Conservation (phyloP, 2,888 invertebrate genomes). For the Baccha elongata region DNA sequence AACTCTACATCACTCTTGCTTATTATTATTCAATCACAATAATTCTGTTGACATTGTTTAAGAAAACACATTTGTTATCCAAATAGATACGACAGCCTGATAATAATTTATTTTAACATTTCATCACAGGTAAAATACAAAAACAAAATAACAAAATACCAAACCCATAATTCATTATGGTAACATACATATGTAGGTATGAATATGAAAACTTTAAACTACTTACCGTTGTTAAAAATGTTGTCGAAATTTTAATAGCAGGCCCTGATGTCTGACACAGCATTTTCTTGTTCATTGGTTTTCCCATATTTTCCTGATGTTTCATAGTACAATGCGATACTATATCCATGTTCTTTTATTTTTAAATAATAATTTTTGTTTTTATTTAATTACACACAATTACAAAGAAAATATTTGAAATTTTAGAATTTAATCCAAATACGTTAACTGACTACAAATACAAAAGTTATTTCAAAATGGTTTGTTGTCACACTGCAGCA, state of each 20-base stretch:
- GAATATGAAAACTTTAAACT: not conserved
- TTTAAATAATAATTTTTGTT: no score
- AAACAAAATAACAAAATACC: not conserved
- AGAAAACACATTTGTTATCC: not conserved
- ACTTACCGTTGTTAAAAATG: conserved; percentile 66
- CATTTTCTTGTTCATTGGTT: conserved; percentile 67
- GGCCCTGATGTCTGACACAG: conserved; percentile 68
- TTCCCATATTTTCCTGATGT: conserved; percentile 65
- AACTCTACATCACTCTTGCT: not conserved
- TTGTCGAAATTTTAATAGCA: conserved; percentile 66
- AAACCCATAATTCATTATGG: not conserved
- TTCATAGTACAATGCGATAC: conserved; percentile 69
- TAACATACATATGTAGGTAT: not conserved
- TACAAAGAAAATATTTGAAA: not conserved
- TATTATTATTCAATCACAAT: conserved; percentile 34
- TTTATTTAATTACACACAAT: not conserved
- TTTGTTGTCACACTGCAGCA: conserved; percentile 17
- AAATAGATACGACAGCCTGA: not conserved
- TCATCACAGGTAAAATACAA: not conserved
- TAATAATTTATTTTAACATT: not conserved
- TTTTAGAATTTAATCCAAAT: conserved; percentile 5
- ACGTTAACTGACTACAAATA: not conserved
- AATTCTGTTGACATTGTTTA: conserved; percentile 7
- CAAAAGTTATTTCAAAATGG: not conserved
- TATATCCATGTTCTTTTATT: conserved; percentile 61